These are phyloP conservation scores for Phytoseiulus persimilis DNA, from an alignment of 2,888 invertebrate species.

Conservation along the genomic window DNA sequence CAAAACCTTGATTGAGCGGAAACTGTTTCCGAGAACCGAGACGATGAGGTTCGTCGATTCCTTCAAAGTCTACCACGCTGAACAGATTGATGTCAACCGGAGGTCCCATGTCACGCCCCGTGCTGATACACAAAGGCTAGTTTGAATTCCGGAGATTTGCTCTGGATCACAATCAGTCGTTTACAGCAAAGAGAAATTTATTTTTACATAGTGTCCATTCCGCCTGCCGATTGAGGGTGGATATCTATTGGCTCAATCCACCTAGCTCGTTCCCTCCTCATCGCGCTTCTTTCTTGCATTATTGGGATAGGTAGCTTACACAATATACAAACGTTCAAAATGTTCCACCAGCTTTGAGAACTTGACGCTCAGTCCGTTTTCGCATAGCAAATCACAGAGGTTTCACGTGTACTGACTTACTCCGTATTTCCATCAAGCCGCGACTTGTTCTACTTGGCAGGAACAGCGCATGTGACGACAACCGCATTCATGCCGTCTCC, in stretches of 20 bases:
- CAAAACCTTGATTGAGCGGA: too few species aligned
- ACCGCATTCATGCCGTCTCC: background rate
- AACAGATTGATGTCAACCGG: too few species aligned
- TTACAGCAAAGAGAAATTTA: background rate
- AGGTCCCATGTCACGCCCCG: too few species aligned
- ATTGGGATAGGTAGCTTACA: background rate
- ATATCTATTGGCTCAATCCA: background rate
- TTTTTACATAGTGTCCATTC: background rate
- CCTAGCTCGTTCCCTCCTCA: background rate
- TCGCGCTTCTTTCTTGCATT: background rate
- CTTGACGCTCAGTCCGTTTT: background rate
- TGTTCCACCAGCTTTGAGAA: background rate
- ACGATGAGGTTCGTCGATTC: too few species aligned
- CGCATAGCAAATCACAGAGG: background rate
- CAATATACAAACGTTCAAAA: background rate
- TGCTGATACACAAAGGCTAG: too few species aligned
- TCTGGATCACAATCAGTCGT: too few species aligned
- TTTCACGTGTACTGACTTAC: background rate
- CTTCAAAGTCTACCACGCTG: too few species aligned
- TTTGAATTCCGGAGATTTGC: too few species aligned
- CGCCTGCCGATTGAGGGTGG: background rate
- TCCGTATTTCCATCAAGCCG: background rate
- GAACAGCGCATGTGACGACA: background rate
- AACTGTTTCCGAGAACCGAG: too few species aligned
- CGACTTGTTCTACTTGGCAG: background rate